Evolutionary conservation across 2,113 vertebrate genomes (phyloP), one percentile per base, ranked within the genome.

Genomic region (Argyrosomus japonicus): DNA sequence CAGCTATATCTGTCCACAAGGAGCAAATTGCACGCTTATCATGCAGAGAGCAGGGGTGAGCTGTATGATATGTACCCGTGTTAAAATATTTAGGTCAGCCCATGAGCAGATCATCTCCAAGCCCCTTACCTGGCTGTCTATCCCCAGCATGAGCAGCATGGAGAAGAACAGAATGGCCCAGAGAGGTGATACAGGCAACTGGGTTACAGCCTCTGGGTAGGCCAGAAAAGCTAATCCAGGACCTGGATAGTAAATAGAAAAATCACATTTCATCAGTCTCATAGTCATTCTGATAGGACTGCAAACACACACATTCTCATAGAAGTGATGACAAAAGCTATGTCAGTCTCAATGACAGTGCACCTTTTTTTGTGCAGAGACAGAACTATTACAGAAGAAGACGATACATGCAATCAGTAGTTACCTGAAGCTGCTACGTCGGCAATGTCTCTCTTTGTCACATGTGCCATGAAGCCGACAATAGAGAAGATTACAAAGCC

Each of bases 401-500:
- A 17, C 32, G 47, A 51, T 21, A 56, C 15, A 32, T 60, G 23
- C 17, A 54, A 50, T 74, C 51, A 11, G 23, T 25, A 25, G 74
- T 93, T 95, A 99, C 98, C 98, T 97, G 98, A 99, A 84, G 97
- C 97, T 56, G 98, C 98, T 77, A 99, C 97, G 21, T 99, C 97
- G 50, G 97, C 97, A 68, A 99, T 99, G 27, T 97, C 92, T 92
- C 95, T 97, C 93, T 98, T 99, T 68, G 98, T 98, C 94, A 99
- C 97, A 18, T 99, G 95, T 57, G 98, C 93, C 98, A 99, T 99
- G 95, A 99, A 99, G 91, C 98, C 98, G 82, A 99, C 98, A 67
- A 99, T 99, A 84, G 98, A 99, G 95, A 99, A 99, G 95, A 99
- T 99, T 81, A 99, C 98, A 86, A 99, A 97, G 73, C 98, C 98